Conservation (phyloP, 2,888 invertebrate genomes). For the Acronicta psi region DNA sequence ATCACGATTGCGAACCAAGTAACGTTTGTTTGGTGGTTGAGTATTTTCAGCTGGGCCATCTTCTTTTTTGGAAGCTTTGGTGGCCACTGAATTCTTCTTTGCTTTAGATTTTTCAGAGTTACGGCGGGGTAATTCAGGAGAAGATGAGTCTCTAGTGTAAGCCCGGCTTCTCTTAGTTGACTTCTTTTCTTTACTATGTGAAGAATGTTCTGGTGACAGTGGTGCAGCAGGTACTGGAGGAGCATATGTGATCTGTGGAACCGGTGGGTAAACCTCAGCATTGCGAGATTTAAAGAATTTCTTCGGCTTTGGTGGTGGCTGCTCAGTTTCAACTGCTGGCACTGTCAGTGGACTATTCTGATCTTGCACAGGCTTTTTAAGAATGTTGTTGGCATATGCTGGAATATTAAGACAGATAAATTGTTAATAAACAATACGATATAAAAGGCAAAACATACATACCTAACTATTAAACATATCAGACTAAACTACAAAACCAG, state of each 20-base stretch:
- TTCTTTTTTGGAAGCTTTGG: conserved; percentile 84
- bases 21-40: conserved; percentile 86
- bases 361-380: conserved; percentile 86
- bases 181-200: conserved; percentile 81
- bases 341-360: conserved; percentile 88
- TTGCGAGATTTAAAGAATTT: conserved; percentile 97
- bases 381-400: conserved; percentile 81
- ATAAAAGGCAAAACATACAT: conserved; percentile 2
- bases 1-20: conserved; percentile 87
- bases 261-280: conserved; percentile 89
- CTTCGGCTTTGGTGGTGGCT: conserved; percentile 92
- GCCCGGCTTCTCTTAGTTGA: conserved; percentile 74
- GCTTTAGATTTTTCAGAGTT: conserved; percentile 81
- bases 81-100: conserved; percentile 79
- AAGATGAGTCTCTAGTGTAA: conserved; percentile 84
- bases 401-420: conserved; percentile 62
- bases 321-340: conserved; percentile 86
- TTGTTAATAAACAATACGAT: conserved; percentile 24
- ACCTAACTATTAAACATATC: neutral
- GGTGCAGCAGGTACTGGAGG: conserved; percentile 83
- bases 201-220: conserved; percentile 83
- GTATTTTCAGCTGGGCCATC: conserved; percentile 75
- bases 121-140: conserved; percentile 83
- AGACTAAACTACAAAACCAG: conserved; percentile 12
- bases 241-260: conserved; percentile 86